phyloP scores from a whole-genome alignment of 2,113 vertebrate species.

The Stegastes partitus region DNA sequence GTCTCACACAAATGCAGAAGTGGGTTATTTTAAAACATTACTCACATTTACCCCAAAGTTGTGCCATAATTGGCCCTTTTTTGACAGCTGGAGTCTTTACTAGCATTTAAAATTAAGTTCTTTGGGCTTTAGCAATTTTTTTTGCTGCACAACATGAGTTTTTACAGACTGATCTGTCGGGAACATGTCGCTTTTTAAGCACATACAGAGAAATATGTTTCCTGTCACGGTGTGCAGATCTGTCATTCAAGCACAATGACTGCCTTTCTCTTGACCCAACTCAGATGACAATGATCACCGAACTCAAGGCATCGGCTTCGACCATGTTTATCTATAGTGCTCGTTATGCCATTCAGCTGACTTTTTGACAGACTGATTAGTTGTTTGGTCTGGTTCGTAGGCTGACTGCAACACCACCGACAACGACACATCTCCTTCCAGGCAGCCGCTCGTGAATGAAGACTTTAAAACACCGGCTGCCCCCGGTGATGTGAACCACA shows the following conservation, averaged over 20 bases:
- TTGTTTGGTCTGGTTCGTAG: neutral
- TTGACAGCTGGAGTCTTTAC: too few relatives aligned
- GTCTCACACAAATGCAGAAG: too few relatives aligned
- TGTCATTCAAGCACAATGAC: too few relatives aligned
- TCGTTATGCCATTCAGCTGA: neutral
- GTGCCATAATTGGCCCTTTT: too few relatives aligned
- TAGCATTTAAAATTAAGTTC: too few relatives aligned
- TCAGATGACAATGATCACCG: too few relatives aligned
- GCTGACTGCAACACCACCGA: neutral
- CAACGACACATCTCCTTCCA: slow-evolving; percentile 5
- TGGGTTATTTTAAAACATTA: too few relatives aligned
- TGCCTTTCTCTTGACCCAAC: too few relatives aligned
- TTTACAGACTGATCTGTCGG: neutral
- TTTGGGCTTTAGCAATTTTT: too few relatives aligned
- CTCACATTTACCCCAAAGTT: too few relatives aligned
- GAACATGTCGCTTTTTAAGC: neutral
- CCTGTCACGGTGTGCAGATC: too few relatives aligned
- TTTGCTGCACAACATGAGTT: neutral
- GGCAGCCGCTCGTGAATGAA: slow-evolving; percentile 1
- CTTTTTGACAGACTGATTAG: neutral
- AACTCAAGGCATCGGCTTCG: too few relatives aligned
- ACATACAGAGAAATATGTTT: neutral
- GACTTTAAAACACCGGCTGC: slow-evolving; percentile 18
- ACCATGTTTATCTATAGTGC: neutral
- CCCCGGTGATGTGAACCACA: slow-evolving; percentile 33